A percentile compares a stretch with the other conserved stretches of the same genome.
Conservation (phyloP, 2,888 invertebrate species). For the Pseudococcus viburni region DNA sequence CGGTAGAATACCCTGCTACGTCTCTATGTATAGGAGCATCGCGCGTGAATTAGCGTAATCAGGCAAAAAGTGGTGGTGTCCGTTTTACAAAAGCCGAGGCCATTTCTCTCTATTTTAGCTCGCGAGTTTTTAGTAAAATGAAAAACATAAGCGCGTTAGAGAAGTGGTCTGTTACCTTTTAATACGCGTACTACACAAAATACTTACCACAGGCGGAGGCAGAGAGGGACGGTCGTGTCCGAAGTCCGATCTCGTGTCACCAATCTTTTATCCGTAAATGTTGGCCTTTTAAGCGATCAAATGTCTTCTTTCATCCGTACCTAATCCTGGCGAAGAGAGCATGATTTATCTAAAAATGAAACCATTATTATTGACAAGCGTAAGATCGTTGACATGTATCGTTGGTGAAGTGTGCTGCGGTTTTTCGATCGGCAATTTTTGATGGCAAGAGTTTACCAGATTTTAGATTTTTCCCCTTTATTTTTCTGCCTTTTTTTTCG, state of each 20-base stretch:
- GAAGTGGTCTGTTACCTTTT: conserved; percentile 60
- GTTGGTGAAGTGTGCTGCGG: conserved; percentile 28
- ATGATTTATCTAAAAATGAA: conserved; percentile 46
- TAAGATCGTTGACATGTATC: conserved; percentile 45
- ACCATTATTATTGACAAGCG: conserved; percentile 57
- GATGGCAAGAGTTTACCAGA: neutral
- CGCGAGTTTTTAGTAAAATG: conserved; percentile 55
- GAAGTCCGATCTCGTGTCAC: conserved; percentile 61
- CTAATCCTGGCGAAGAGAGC: conserved; percentile 25
- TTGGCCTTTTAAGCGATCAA: conserved; percentile 64
- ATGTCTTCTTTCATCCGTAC: conserved; percentile 64
- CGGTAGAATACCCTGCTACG: too few relatives aligned
- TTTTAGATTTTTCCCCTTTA: neutral
- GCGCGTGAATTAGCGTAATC: conserved; percentile 59
- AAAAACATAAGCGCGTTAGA: conserved; percentile 45
- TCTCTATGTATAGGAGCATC: neutral
- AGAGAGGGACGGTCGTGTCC: conserved; percentile 25
- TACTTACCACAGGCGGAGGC: neutral
- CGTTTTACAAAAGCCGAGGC: conserved; percentile 25
- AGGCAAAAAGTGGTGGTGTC: conserved; percentile 38
- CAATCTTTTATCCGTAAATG: conserved; percentile 61
- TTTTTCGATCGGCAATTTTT: neutral
- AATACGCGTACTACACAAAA: neutral
- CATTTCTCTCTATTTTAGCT: conserved; percentile 18
- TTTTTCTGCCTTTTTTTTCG: neutral